Percentiles rank a stretch among this genome's conserved stretches.
Evolutionary conservation across 2,888 invertebrate genomes (phyloP).

Genomic region (Iphiclides podalirius): DNA sequence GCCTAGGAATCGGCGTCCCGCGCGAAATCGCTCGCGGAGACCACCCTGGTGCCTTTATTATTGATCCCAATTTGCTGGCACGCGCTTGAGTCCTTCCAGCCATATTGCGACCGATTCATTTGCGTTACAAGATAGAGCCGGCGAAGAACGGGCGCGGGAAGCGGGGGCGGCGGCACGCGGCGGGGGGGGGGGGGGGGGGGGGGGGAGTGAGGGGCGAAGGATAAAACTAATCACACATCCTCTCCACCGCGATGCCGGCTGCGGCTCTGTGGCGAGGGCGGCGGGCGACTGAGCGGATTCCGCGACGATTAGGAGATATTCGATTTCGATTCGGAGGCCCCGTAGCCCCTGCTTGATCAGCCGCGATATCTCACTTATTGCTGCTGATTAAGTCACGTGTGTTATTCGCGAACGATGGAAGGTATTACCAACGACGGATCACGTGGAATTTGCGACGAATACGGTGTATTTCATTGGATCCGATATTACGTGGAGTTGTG

Average conservation of each 20-base stretch:
- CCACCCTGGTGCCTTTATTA: constrained; percentile 30
- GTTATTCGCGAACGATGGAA: too few relatives aligned
- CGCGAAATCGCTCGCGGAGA: constrained; percentile 26
- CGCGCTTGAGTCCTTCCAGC: constrained; percentile 39
- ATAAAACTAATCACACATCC: constrained; percentile 77
- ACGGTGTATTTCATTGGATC: too few relatives aligned
- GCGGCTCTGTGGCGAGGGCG: constrained; percentile 20
- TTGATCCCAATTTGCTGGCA: constrained; percentile 42
- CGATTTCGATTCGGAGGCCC: too few relatives aligned
- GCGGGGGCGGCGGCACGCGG: constrained; percentile 33
- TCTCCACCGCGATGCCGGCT: constrained; percentile 45
- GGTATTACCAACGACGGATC: too few relatives aligned
- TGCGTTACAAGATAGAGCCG: constrained; percentile 47
- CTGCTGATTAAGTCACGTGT: too few relatives aligned
- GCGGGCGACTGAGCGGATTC: constrained; percentile 13
- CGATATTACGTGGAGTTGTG: too few relatives aligned
- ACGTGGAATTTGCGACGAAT: too few relatives aligned
- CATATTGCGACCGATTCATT: constrained; percentile 52
- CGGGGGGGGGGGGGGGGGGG: constrained; percentile 30
- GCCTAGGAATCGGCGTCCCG: neutral
- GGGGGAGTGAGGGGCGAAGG: constrained; percentile 50
- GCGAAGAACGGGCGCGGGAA: constrained; percentile 45
- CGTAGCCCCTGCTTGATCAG: too few relatives aligned
- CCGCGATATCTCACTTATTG: too few relatives aligned
- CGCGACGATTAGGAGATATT: neutral